Percentiles rank a stretch among this genome's conserved stretches.
phyloP scores from a whole-genome alignment of 2,113 vertebrate species.

The Caloenas nicobarica region DNA sequence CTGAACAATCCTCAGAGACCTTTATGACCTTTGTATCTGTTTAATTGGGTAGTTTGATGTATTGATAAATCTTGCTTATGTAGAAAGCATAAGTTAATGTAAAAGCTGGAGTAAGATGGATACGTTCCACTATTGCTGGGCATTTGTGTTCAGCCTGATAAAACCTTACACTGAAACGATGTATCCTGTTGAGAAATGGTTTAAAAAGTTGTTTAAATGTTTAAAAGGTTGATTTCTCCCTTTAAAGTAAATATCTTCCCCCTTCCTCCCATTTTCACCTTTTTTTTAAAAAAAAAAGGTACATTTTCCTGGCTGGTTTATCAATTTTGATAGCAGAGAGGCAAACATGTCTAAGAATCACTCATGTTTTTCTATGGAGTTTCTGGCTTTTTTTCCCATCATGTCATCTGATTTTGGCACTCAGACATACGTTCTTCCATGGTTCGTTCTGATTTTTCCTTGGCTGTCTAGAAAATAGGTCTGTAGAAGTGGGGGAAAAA shows the following conservation, averaged over 20 bases:
- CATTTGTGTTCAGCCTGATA: not conserved
- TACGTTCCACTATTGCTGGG: not conserved
- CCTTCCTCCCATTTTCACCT: not conserved
- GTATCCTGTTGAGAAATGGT: not conserved
- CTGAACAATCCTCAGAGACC: not conserved
- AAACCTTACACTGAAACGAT: not conserved
- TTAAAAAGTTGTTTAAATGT: too few relatives aligned
- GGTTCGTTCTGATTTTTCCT: not conserved
- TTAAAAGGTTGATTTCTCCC: not conserved
- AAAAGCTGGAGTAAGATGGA: not conserved
- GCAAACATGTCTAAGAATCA: not conserved
- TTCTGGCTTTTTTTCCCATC: not conserved
- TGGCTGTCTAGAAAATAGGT: not conserved
- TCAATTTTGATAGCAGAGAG: not conserved
- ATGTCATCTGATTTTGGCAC: not conserved
- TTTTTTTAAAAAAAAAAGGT: not conserved
- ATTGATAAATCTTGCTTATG: not conserved
- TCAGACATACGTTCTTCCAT: rapidly evolving
- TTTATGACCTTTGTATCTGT: not conserved
- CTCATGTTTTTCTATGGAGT: not conserved
- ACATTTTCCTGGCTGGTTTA: not conserved
- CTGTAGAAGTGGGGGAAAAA: rapidly evolving
- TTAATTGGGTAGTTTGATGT: not conserved
- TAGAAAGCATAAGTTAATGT: not conserved
- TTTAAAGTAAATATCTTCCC: not conserved